These are phyloP conservation scores for Dryobates pubescens DNA, from an alignment of 2,797 vertebrate species.

Conservation along the genomic window DNA sequence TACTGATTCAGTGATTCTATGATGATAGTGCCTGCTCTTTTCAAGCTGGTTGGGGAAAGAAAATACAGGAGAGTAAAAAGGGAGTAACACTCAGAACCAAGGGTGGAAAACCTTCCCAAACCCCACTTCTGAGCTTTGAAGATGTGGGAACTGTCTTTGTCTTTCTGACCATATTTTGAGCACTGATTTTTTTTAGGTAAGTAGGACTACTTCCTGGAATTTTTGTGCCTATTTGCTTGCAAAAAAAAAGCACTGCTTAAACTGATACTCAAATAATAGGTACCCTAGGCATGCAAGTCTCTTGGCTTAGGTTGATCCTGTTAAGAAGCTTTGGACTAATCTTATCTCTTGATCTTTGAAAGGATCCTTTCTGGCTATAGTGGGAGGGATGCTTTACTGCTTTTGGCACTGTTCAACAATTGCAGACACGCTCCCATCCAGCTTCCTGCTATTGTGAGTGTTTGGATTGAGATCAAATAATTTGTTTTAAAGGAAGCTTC, in stretches of 20 bases:
- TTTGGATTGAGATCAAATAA: constrained; percentile 44
- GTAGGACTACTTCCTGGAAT: neutral
- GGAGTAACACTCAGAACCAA: neutral
- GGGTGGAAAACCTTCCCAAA: neutral
- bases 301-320: constrained; percentile 6
- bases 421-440: constrained; percentile 30
- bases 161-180: neutral
- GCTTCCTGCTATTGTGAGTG: constrained; percentile 71
- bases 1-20: too few relatives aligned
- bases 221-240: neutral
- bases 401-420: constrained; percentile 6
- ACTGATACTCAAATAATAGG: neutral
- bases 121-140: neutral
- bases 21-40: neutral
- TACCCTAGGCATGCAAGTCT: neutral
- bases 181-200: neutral
- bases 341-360: constrained; percentile 34
- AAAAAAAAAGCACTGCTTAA: neutral
- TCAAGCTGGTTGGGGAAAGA: neutral
- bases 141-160: neutral
- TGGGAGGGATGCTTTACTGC: constrained; percentile 6
- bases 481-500: constrained; percentile 49
- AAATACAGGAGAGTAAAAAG: accelerated
- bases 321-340: neutral
- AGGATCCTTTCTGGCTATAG: constrained; percentile 46